Conservation (phyloP, 2,113 vertebrate species). For the Hyla sarda region DNA sequence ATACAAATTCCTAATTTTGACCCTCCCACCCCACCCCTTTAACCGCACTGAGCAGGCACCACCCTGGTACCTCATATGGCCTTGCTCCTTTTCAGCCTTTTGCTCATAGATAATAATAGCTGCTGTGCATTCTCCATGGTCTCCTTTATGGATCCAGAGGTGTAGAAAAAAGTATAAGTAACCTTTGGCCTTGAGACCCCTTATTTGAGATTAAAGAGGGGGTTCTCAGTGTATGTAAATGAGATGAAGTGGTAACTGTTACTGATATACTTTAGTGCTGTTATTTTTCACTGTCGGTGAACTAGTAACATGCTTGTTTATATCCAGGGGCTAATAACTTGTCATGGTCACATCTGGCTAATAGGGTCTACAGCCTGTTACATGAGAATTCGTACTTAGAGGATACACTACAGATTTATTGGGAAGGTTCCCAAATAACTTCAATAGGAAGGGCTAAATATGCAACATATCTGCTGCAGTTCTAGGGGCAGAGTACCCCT, state of each 20-base stretch:
- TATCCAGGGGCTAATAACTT: not conserved
- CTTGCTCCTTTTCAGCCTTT: not conserved
- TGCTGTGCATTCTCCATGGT: not conserved
- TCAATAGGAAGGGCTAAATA: too few species aligned
- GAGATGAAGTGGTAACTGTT: not conserved
- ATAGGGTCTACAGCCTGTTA: not conserved
- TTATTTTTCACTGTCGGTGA: not conserved
- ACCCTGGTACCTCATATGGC: constrained; percentile 6
- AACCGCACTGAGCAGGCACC: not conserved
- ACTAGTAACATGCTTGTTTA: not conserved
- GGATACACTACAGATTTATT: too few species aligned
- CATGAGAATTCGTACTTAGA: not conserved
- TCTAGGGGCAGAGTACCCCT: too few species aligned
- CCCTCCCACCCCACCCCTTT: constrained; percentile 20
- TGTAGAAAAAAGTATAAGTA: not conserved
- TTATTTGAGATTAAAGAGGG: not conserved
- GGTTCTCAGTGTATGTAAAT: not conserved
- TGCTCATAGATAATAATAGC: not conserved
- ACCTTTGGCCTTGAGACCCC: not conserved
- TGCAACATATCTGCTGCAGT: too few species aligned
- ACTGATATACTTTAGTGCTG: too few species aligned
- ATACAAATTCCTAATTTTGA: constrained; percentile 24
- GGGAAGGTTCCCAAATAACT: too few species aligned
- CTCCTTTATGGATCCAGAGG: not conserved
- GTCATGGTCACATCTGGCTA: not conserved